Percentiles rank a stretch among this genome's conserved stretches.
Conservation (phyloP, 2,888 invertebrate species). For the Ectemnius lituratus region DNA sequence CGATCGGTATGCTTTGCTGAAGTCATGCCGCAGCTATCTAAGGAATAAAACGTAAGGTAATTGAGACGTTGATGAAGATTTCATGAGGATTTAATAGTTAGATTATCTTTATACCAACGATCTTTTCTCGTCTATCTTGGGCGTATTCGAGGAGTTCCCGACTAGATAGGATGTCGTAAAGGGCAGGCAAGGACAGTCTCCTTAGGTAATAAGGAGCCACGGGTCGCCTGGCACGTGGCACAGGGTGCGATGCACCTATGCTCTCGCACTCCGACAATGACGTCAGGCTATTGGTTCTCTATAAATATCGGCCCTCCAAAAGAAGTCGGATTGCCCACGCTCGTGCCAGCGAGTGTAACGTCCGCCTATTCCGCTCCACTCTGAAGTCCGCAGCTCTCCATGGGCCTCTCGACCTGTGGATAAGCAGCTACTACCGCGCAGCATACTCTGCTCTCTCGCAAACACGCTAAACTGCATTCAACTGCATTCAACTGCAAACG, state of each 20-base stretch:
- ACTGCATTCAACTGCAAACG: conserved; percentile 6
- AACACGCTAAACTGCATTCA: conserved; percentile 15
- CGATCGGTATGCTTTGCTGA: no score
- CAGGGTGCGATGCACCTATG: conserved; percentile 45
- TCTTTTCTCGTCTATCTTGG: no score
- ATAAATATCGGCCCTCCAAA: conserved; percentile 71
- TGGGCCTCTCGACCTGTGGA: not conserved
- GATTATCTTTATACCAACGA: no score
- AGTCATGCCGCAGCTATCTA: no score
- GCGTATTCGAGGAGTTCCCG: no score
- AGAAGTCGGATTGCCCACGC: conserved; percentile 65
- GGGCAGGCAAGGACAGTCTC: no score
- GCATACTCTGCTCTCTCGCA: not conserved
- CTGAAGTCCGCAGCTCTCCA: conserved; percentile 4
- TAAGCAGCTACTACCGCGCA: conserved; percentile 8
- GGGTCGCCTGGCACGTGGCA: conserved; percentile 25
- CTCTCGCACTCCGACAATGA: conserved; percentile 55
- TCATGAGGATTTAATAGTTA: no score
- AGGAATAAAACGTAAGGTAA: no score
- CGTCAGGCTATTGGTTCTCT: conserved; percentile 71
- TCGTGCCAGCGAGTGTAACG: conserved; percentile 47
- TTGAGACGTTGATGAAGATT: no score
- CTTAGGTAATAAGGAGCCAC: not conserved
- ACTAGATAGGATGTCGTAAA: conserved; percentile 5
- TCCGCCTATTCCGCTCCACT: conserved; percentile 25